phyloP scores from a whole-genome alignment of 2,113 vertebrate species.

The Climacteris rufus region DNA sequence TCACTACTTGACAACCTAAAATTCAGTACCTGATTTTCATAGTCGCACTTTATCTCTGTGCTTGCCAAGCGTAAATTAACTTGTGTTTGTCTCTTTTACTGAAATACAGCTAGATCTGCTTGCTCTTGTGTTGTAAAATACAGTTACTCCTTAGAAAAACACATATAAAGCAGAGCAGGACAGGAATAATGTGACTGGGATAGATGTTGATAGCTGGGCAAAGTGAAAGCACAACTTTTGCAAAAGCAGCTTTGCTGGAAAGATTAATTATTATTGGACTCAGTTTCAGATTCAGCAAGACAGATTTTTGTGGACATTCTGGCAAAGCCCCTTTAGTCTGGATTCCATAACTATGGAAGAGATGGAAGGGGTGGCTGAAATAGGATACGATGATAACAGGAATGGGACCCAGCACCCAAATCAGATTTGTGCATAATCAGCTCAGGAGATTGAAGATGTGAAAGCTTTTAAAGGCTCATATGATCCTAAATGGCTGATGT shows the following conservation, averaged over 20 bases:
- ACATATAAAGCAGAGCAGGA: neutral
- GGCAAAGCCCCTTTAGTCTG: neutral
- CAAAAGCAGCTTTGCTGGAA: neutral
- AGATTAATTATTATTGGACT: neutral
- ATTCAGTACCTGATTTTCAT: neutral
- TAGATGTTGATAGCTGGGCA: neutral
- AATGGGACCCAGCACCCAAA: neutral
- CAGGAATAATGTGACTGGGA: neutral
- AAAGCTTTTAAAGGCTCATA: constrained; percentile 9
- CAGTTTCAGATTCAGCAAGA: neutral
- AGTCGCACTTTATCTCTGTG: neutral
- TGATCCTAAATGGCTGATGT: neutral
- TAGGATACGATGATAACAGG: neutral
- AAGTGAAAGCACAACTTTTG: neutral
- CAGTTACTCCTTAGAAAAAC: neutral
- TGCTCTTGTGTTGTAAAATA: neutral
- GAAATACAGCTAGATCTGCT: neutral
- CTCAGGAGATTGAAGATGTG: neutral
- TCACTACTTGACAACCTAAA: neutral
- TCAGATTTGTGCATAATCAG: neutral
- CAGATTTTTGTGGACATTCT: neutral
- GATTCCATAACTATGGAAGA: neutral
- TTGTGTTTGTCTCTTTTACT: neutral
- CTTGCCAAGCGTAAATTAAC: neutral
- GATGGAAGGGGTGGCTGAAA: neutral